Conservation (phyloP, 2,797 vertebrate genomes). For the Xerus rutilus region DNA sequence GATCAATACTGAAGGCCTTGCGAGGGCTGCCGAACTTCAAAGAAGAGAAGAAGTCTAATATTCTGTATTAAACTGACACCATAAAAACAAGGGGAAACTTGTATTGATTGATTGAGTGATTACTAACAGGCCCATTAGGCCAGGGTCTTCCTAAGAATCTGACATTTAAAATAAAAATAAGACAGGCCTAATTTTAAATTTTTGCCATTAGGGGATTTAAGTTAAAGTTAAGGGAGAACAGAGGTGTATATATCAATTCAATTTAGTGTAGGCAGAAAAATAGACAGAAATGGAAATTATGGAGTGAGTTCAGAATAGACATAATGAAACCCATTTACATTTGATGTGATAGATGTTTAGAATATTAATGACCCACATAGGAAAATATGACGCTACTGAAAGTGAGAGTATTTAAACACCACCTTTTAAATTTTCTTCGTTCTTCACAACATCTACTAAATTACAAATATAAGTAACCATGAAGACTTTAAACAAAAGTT, state of each 20-base stretch:
- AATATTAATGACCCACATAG: conserved; percentile 68
- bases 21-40: not conserved
- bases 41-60: not conserved
- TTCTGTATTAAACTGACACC: conserved; percentile 42
- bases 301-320: conserved; percentile 68
- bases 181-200: conserved; percentile 79
- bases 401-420: conserved; percentile 34
- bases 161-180: conserved; percentile 75
- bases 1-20: not conserved
- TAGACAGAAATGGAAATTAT: conserved; percentile 74
- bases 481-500: conserved; percentile 55
- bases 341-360: conserved; percentile 73
- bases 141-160: conserved; percentile 69
- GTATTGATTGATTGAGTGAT: conserved; percentile 70
- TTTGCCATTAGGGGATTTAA: conserved; percentile 76
- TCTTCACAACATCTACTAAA: conserved; percentile 1
- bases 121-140: conserved; percentile 67
- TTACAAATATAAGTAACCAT: conserved; percentile 28
- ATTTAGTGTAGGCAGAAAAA: conserved; percentile 77
- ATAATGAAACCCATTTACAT: conserved; percentile 75
- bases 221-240: conserved; percentile 69
- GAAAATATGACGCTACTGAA: conserved; percentile 55
- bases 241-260: conserved; percentile 68
- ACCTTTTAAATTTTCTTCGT: conserved; percentile 47
- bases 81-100: conserved; percentile 45